phyloP scores from a whole-genome alignment of 2,113 vertebrate species.

The Serilophus lunatus region DNA sequence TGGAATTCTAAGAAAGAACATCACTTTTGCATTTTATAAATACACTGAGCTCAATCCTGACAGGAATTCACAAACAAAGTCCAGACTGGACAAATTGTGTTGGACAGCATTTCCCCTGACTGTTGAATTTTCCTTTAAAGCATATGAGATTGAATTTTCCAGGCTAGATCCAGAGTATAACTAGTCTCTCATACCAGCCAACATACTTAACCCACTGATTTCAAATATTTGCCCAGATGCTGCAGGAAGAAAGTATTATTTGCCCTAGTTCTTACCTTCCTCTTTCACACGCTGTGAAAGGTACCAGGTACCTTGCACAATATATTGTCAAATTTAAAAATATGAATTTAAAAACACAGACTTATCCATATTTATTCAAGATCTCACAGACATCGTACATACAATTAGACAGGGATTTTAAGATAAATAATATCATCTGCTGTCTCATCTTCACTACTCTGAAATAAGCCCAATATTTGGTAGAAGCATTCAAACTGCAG shows the following conservation, averaged over 20 bases:
- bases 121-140: background rate
- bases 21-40: background rate
- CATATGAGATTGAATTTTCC: background rate
- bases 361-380: conserved; percentile 20
- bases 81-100: background rate
- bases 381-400: background rate
- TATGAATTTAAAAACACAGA: conserved; percentile 3
- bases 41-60: background rate
- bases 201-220: background rate
- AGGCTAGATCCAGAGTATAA: background rate
- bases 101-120: background rate
- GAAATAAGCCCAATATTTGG: background rate
- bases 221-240: background rate
- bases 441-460: background rate
- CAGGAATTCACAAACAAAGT: conserved; percentile 11
- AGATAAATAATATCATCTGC: conserved; percentile 19
- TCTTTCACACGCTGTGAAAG: background rate
- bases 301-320: background rate
- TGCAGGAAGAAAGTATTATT: background rate
- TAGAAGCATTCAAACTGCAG: background rate
- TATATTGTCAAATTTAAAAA: conserved; percentile 11
- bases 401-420: background rate
- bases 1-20: background rate
- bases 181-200: background rate
- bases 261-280: background rate